Evolutionary conservation across 1,140 invertebrate genomes (phyloP), one percentile per base, ranked within the genome.

Genomic region (Trichoplusia ni): DNA sequence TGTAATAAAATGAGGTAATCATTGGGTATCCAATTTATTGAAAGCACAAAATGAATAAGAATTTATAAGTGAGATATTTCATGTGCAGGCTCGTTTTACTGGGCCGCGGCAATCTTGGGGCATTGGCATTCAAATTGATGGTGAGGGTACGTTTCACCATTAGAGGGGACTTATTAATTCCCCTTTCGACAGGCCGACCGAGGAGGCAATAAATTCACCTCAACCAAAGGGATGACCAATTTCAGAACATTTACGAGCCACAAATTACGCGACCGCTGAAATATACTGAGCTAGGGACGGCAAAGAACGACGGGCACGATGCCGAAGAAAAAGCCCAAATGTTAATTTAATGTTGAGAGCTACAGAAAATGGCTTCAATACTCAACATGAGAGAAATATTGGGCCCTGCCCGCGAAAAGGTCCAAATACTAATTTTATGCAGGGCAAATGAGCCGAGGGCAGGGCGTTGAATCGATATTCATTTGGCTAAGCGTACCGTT

Each of bases 181-280:
- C 84, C 85, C 85, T 90, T 90, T 90, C 88, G 88, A 89, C 88
- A 90, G 88, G 79, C 88, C 84, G 81, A 82, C 84, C 88, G 86
- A 90, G 83, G 69, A 86, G 83, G 81, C 82, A 81, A 90, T 90
- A 90, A 90, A 90, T 90, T 89, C 84, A 88, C 86, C 86, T 88
- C 85, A 84, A 87, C 86, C 88, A 88, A 90, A 90, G 86, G 88
- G 88, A 90, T 90, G 88, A 90, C 88, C 88, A 90, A 90, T 90
- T 90, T 90, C 85, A 86, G 86, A 89, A 89, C 88, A 90, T 90
- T 90, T 90, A 90, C 88, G 88, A 86, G 82, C 88, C 86, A 90
- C 86, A 90, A 90, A 90, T 90, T 90, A 90, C 88, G 82, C 82
- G 83, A 87, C 86, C 85, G 79, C 81, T 84, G 85, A 90, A 89